Percentiles rank a stretch among this genome's conserved stretches.
Evolutionary conservation across 2,888 invertebrate genomes (phyloP).

Genomic region (Melieria omissa): DNA sequence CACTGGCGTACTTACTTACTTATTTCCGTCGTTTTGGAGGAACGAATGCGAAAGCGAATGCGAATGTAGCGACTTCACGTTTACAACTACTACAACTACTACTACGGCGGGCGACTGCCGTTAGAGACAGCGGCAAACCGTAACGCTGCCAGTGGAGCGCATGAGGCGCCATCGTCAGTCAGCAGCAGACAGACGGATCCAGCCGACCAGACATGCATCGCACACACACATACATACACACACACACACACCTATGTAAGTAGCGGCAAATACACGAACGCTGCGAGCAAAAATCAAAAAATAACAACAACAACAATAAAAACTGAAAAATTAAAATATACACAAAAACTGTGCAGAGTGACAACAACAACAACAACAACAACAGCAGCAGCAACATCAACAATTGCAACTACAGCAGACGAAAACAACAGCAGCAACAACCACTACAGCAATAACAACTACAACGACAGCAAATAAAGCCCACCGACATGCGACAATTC

Average conservation of each 20-base stretch:
- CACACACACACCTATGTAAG: not conserved
- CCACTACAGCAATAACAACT: constrained; percentile 11
- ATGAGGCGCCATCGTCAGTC: constrained; percentile 17
- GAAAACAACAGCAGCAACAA: constrained; percentile 1
- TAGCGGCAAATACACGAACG: not conserved
- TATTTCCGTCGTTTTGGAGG: not conserved
- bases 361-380: constrained; percentile 4
- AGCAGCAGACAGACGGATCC: constrained; percentile 20
- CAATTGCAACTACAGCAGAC: not conserved
- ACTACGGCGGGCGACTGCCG: constrained; percentile 1
- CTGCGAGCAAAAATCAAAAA: not conserved
- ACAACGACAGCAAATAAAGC: not conserved
- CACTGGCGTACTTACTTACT: no score
- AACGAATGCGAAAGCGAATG: constrained; percentile 15
- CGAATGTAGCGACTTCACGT: constrained; percentile 22
- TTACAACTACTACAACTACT: constrained; percentile 35
- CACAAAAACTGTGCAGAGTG: constrained; percentile 1
- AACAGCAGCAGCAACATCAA: constrained; percentile 11
- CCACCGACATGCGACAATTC: constrained; percentile 8
- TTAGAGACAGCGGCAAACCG: constrained; percentile 12
- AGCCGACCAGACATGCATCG: constrained; percentile 7
- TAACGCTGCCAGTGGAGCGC: constrained; percentile 6
- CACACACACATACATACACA: constrained; percentile 18
- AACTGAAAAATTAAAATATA: constrained; percentile 15
- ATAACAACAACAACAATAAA: constrained; percentile 10